Percentiles rank a stretch among this genome's conserved stretches.
These are phyloP conservation scores for Galeopsomyia nigrocyanea DNA, from an alignment of 2,888 invertebrate species.

Conservation along the genomic window DNA sequence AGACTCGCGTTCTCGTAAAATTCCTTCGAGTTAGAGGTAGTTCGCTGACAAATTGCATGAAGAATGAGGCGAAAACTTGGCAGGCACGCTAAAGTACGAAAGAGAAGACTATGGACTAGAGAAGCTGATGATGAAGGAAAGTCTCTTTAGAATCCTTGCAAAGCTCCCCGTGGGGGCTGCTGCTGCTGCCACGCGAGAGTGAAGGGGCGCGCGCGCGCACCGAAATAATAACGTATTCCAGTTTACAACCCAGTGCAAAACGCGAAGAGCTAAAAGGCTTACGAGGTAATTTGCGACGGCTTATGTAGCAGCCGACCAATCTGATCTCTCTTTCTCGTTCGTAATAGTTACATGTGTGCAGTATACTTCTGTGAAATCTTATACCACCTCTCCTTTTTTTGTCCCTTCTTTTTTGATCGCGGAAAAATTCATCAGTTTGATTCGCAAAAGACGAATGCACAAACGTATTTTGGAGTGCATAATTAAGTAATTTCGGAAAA, in stretches of 20 bases:
- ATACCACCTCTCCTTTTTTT: conserved; percentile 43
- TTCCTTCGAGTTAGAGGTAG: too few relatives aligned
- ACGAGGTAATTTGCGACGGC: conserved; percentile 66
- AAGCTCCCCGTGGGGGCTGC: conserved; percentile 56
- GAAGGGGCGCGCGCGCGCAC: conserved; percentile 52
- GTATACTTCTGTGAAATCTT: conserved; percentile 41
- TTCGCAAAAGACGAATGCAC: too few relatives aligned
- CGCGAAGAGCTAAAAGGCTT: conserved; percentile 66
- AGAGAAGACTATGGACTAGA: not conserved
- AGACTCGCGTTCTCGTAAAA: too few relatives aligned
- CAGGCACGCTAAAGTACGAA: not conserved
- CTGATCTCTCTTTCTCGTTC: conserved; percentile 55
- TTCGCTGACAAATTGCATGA: conserved; percentile 1
- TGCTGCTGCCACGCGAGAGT: conserved; percentile 53
- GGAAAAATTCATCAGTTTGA: too few relatives aligned
- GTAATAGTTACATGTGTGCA: not conserved
- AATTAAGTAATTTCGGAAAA: not conserved
- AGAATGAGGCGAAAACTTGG: conserved; percentile 18
- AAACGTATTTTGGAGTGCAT: too few relatives aligned
- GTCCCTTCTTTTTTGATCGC: conserved; percentile 19
- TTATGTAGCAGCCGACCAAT: conserved; percentile 64
- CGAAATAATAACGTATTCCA: conserved; percentile 45
- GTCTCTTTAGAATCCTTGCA: conserved; percentile 51
- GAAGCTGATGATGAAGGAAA: conserved; percentile 24
- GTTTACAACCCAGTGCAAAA: conserved; percentile 55